Conservation (phyloP, 2,888 invertebrate species). For the Nephrotoma flavescens region DNA sequence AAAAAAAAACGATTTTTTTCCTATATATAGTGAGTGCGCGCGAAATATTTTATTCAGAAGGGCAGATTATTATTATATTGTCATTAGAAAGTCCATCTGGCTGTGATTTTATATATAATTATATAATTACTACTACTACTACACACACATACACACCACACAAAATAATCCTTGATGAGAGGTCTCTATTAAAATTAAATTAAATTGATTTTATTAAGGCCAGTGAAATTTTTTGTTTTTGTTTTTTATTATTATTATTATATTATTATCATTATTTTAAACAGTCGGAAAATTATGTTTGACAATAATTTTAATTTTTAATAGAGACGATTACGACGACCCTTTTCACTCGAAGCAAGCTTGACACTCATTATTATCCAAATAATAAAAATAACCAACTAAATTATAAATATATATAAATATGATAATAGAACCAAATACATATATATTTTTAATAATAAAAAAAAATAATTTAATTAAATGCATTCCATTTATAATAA, state of each 20-base stretch:
- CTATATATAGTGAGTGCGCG: background rate
- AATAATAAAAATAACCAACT: background rate
- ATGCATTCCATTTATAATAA: background rate
- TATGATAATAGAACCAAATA: background rate
- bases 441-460: background rate
- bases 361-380: background rate
- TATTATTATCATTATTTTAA: background rate
- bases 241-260: background rate
- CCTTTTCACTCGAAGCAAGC: background rate
- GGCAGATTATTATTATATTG: background rate
- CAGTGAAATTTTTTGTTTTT: background rate
- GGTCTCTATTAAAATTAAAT: background rate
- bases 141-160: too few species aligned
- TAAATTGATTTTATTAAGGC: background rate
- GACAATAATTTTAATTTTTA: background rate
- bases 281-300: background rate
- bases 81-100: background rate
- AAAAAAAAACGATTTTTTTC: background rate
- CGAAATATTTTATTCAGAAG: background rate
- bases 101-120: background rate
- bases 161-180: background rate
- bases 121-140: background rate
- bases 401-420: background rate
- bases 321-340: background rate
- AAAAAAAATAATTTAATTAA: background rate